phyloP scores from a whole-genome alignment of 2,888 invertebrate genomes.

The Dryomyza anilis region DNA sequence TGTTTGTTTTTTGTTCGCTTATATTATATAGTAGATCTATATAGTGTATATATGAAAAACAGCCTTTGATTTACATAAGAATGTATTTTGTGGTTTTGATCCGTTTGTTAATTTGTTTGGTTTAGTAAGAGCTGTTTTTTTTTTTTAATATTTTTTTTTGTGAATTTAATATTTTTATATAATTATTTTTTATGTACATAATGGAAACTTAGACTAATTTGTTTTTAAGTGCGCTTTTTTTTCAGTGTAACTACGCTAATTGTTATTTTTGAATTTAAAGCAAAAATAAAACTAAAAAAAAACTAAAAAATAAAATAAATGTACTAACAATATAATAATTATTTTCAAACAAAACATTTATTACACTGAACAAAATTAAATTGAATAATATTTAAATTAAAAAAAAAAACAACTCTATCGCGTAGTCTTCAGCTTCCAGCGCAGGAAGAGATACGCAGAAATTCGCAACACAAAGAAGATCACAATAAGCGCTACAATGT shows the following conservation, averaged over 20 bases:
- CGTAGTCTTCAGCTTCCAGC: slow-evolving; percentile 83
- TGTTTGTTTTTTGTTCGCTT: slow-evolving; percentile 6
- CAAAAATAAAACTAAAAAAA: background rate
- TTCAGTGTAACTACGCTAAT: no score
- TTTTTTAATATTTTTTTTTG: background rate
- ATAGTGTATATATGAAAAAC: slow-evolving; percentile 11
- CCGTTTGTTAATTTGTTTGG: no score
- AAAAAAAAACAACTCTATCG: slow-evolving; percentile 65
- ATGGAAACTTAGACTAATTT: background rate
- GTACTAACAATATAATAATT: background rate
- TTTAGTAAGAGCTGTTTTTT: background rate
- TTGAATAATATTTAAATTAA: slow-evolving; percentile 33
- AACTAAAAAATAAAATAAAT: background rate
- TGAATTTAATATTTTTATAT: background rate
- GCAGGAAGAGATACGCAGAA: slow-evolving; percentile 82
- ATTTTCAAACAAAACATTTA: background rate
- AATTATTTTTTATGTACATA: background rate
- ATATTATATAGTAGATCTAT: no score
- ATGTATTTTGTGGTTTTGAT: background rate
- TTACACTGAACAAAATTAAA: slow-evolving; percentile 24
- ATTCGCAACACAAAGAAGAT: slow-evolving; percentile 82
- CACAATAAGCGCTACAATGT: slow-evolving; percentile 77
- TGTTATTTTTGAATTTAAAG: no score
- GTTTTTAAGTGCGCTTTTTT: no score
- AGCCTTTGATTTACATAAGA: slow-evolving; percentile 9